Conservation (phyloP, 1,140 invertebrate species). For the Drosophila neocordata region DNA sequence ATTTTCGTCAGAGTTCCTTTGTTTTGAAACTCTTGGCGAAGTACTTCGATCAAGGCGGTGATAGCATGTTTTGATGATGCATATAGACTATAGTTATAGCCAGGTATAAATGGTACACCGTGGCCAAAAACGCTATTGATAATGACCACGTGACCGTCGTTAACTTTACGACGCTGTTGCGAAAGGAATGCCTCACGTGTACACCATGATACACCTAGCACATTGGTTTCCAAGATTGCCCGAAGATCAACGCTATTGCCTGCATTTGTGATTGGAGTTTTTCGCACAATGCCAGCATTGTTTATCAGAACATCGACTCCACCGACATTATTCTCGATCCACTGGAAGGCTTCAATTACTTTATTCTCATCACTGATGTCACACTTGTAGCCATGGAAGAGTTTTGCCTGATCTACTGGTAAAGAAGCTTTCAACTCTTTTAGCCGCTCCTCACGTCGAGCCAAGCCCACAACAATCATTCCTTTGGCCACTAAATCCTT, state of each 20-base stretch:
- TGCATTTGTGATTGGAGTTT: slow-evolving; percentile 46
- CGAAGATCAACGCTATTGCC: slow-evolving; percentile 54
- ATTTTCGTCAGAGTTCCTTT: slow-evolving; percentile 59
- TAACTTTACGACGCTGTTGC: slow-evolving; percentile 85
- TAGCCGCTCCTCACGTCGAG: slow-evolving; percentile 85
- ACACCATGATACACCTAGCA: slow-evolving; percentile 85
- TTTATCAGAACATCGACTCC: slow-evolving; percentile 87
- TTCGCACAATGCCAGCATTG: slow-evolving; percentile 85
- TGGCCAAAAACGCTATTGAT: slow-evolving; percentile 84
- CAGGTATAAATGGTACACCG: slow-evolving; percentile 68
- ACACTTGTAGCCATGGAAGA: slow-evolving; percentile 83
- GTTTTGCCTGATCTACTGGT: slow-evolving; percentile 38
- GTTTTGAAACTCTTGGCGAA: slow-evolving; percentile 86
- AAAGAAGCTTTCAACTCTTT: slow-evolving; percentile 44
- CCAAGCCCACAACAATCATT: slow-evolving; percentile 88
- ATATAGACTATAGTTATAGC: slow-evolving; percentile 83
- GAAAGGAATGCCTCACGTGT: slow-evolving; percentile 84
- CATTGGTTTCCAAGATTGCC: slow-evolving; percentile 83
- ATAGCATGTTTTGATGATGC: slow-evolving; percentile 85
- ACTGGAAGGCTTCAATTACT: slow-evolving; percentile 85
- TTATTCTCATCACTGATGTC: slow-evolving; percentile 86
- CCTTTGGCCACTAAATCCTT: slow-evolving; percentile 83
- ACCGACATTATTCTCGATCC: slow-evolving; percentile 85
- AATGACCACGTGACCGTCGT: slow-evolving; percentile 85
- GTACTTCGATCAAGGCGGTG: slow-evolving; percentile 84